These are phyloP conservation scores for Catocala fraxini DNA, from an alignment of 2,888 invertebrate species.

Conservation along the genomic window DNA sequence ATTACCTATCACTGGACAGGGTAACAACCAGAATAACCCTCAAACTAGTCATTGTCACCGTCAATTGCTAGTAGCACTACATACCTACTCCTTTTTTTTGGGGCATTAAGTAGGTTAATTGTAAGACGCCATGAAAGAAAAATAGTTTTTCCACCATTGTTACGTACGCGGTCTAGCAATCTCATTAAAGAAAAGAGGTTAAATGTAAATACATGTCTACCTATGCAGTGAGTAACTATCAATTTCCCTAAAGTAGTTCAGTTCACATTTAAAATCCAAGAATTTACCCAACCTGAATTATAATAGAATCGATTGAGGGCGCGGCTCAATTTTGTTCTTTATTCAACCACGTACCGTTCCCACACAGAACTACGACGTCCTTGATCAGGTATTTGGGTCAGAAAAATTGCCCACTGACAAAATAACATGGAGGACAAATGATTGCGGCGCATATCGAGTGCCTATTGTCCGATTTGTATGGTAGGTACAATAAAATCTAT, in stretches of 20 bases:
- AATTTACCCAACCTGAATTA: slow-evolving; percentile 39
- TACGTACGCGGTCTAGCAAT: no score
- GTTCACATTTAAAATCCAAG: slow-evolving; percentile 21
- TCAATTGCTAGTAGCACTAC: no score
- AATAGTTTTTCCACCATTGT: no score
- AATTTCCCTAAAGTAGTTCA: slow-evolving; percentile 35
- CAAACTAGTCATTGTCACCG: no score
- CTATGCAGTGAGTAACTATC: slow-evolving; percentile 18
- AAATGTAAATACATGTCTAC: not conserved
- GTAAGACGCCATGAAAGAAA: no score
- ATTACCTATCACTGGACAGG: no score
- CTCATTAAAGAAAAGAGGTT: not conserved
- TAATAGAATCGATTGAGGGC: slow-evolving; percentile 43
- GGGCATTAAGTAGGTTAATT: no score
- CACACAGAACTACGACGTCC: slow-evolving; percentile 68
- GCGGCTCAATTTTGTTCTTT: slow-evolving; percentile 47
- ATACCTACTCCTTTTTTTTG: no score
- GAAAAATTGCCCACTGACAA: slow-evolving; percentile 75
- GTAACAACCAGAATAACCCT: no score
- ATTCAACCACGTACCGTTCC: slow-evolving; percentile 57
- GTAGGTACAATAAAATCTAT: slow-evolving; percentile 70
- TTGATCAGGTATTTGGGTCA: slow-evolving; percentile 81
- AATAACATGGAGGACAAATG: slow-evolving; percentile 66
- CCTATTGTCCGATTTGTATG: slow-evolving; percentile 78
- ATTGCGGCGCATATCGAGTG: slow-evolving; percentile 73